A percentile compares a stretch with the other conserved stretches of the same genome.
Conservation (phyloP, 2,888 invertebrate species). For the Drosophila borealis region DNA sequence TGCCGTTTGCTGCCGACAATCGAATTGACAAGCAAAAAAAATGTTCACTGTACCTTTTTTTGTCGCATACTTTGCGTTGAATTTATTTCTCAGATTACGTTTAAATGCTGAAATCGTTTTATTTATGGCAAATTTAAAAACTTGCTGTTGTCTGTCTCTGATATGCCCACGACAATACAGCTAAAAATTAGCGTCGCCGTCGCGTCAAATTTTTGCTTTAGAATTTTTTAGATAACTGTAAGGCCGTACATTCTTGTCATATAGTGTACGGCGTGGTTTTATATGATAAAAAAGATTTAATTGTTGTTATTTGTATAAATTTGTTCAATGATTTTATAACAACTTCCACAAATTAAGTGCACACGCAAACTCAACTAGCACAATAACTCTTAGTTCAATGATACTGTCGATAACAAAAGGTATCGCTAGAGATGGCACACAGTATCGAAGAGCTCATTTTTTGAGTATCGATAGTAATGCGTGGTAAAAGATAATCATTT, state of each 20-base stretch:
- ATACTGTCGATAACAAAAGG: conserved; percentile 36
- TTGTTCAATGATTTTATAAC: conserved; percentile 63
- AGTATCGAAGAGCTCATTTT: conserved; percentile 6
- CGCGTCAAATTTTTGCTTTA: conserved; percentile 62
- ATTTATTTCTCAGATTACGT: conserved; percentile 35
- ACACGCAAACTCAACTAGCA: conserved; percentile 46
- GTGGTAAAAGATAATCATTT: conserved; percentile 22
- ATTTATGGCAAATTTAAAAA: conserved; percentile 44
- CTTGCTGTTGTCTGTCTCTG: conserved; percentile 31
- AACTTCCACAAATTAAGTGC: conserved; percentile 63
- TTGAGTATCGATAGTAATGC: conserved; percentile 30
- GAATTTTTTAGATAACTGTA: conserved; percentile 28
- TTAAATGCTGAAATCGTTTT: conserved; percentile 45
- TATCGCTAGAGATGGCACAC: conserved; percentile 23
- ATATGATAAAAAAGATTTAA: conserved; percentile 6
- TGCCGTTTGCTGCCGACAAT: conserved; percentile 70
- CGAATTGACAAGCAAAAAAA: conserved; percentile 60
- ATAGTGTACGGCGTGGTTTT: conserved; percentile 16
- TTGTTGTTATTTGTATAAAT: conserved; percentile 48
- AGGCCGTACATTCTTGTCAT: conserved; percentile 24
- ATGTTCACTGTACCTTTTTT: conserved; percentile 75
- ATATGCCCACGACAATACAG: conserved; percentile 31
- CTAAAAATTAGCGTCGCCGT: conserved; percentile 52
- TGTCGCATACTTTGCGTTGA: conserved; percentile 42
- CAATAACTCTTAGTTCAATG: conserved; percentile 43